Percentiles rank a stretch among this genome's conserved stretches.
These are phyloP conservation scores for Crotophaga sulcirostris DNA, from an alignment of 2,113 vertebrate genomes.

Conservation along the genomic window DNA sequence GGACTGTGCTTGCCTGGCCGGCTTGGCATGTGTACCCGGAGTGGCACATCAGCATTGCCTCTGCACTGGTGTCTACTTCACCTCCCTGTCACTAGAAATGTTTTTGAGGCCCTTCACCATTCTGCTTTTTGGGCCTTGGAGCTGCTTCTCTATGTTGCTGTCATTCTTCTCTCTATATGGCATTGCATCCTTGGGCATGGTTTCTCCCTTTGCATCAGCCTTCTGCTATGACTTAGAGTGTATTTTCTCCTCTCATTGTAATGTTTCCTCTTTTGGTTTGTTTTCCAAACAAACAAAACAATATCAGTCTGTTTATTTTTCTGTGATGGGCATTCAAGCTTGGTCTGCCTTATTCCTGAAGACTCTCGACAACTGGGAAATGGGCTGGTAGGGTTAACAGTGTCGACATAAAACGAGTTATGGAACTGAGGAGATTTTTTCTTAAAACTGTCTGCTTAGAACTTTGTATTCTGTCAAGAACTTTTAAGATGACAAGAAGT, in stretches of 20 bases:
- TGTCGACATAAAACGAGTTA: not conserved
- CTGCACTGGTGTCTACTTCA: rapidly evolving
- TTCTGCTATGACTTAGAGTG: not conserved
- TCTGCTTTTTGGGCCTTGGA: not conserved
- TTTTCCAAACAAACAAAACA: not conserved
- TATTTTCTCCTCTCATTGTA: not conserved
- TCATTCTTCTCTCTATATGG: not conserved
- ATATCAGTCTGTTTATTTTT: not conserved
- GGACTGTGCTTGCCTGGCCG: rapidly evolving
- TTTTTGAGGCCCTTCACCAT: not conserved
- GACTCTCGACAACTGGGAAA: not conserved
- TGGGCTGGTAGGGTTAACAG: not conserved
- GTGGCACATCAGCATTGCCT: rapidly evolving
- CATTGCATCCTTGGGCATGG: not conserved
- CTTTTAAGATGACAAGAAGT: not conserved
- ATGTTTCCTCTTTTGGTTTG: not conserved
- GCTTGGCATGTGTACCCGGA: rapidly evolving
- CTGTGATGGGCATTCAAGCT: not conserved
- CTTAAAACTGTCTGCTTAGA: not conserved
- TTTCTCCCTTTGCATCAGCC: not conserved
- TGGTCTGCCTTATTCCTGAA: not conserved
- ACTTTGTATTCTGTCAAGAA: not conserved
- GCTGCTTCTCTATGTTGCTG: not conserved
- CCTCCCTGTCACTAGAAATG: not conserved
- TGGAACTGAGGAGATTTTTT: not conserved